Percentiles rank a stretch among this genome's conserved stretches.
Conservation (phyloP, 2,797 vertebrate genomes). For the Gadopsis marmoratus region DNA sequence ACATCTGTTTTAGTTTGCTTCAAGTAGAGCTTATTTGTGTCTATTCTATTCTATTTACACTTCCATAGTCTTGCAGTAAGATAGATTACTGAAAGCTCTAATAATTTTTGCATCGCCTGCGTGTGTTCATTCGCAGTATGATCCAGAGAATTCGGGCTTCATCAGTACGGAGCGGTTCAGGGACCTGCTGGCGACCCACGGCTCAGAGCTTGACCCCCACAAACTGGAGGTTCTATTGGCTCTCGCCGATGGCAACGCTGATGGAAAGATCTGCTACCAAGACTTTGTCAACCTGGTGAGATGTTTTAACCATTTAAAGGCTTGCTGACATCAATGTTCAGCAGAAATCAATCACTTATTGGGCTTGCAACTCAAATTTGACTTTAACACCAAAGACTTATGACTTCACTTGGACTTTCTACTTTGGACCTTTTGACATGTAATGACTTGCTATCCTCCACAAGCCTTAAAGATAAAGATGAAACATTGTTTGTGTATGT, state of each 20-base stretch:
- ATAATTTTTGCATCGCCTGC: slow-evolving; percentile 12
- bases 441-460: neutral
- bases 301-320: slow-evolving; percentile 20
- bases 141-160: slow-evolving; percentile 93
- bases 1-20: neutral
- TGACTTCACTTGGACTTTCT: neutral
- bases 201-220: slow-evolving; percentile 94
- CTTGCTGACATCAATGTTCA: neutral
- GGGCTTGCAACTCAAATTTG: neutral
- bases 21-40: neutral
- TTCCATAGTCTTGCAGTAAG: neutral
- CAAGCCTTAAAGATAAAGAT: neutral
- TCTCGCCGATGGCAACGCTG: slow-evolving; percentile 92
- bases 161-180: slow-evolving; percentile 95
- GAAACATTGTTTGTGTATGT: neutral
- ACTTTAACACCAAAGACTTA: neutral
- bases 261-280: slow-evolving; percentile 97
- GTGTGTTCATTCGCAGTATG: slow-evolving; percentile 84
- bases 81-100: neutral
- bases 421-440: neutral
- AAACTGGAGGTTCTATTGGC: slow-evolving; percentile 96
- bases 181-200: slow-evolving; percentile 91
- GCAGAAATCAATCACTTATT: neutral
- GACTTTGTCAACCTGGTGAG: slow-evolving; percentile 98
- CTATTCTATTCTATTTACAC: neutral